Conservation (phyloP, 2,797 vertebrate genomes). For the Typhlichthys subterraneus region DNA sequence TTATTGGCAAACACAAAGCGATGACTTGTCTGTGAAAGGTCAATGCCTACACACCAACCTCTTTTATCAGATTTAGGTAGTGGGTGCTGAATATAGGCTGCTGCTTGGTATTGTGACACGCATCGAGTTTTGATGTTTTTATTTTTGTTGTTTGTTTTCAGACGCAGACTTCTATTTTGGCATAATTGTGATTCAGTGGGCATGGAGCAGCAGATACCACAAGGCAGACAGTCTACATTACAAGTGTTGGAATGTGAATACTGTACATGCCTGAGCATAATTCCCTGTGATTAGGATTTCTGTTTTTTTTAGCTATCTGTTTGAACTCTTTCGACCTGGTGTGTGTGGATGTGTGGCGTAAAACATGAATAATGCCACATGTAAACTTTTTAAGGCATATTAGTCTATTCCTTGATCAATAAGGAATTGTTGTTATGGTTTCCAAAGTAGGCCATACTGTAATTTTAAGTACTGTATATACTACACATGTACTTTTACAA, state of each 20-base stretch:
- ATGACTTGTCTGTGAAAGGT: slow-evolving; percentile 56
- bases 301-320: background rate
- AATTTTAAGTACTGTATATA: background rate
- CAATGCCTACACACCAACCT: slow-evolving; percentile 40
- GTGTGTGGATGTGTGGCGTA: background rate
- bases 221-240: background rate
- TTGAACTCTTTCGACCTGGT: background rate
- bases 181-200: slow-evolving; percentile 3
- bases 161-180: slow-evolving; percentile 11
- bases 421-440: too few relatives aligned
- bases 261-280: slow-evolving; percentile 49
- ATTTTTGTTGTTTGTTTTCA: background rate
- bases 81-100: slow-evolving; percentile 31
- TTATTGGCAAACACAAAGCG: slow-evolving; percentile 34
- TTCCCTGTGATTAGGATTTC: slow-evolving; percentile 13
- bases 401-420: background rate
- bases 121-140: background rate
- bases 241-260: slow-evolving; percentile 45
- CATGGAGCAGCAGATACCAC: slow-evolving; percentile 10
- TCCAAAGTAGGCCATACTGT: slow-evolving; percentile 19
- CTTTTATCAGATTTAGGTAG: slow-evolving; percentile 34
- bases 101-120: slow-evolving; percentile 14
- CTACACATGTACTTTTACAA: too few relatives aligned
- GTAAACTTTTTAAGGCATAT: slow-evolving; percentile 13
- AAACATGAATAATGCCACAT: slow-evolving; percentile 10